phyloP scores from a whole-genome alignment of 2,113 vertebrate genomes.

The Salvator merianae region DNA sequence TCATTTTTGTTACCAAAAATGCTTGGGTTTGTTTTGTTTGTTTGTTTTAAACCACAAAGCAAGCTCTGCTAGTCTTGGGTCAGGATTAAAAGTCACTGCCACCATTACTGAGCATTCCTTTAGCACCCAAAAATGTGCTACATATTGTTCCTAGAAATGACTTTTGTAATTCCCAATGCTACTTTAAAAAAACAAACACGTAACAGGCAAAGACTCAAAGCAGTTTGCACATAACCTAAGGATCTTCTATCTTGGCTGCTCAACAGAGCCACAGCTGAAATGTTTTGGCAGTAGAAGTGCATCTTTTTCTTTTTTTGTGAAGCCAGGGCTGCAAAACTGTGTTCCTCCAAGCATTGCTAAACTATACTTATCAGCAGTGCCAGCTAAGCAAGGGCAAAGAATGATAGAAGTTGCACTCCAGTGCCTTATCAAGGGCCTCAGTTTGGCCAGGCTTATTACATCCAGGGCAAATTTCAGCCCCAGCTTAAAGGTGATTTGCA shows the following conservation, averaged over 20 bases:
- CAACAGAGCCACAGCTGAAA: neutral
- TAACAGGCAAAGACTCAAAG: neutral
- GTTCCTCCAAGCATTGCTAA: no score
- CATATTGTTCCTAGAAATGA: neutral
- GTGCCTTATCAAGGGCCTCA: no score
- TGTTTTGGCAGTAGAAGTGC: neutral
- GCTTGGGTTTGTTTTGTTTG: neutral
- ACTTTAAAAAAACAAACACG: neutral
- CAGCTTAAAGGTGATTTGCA: no score
- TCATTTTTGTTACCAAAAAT: neutral
- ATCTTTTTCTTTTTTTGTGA: neutral
- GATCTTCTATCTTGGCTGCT: neutral
- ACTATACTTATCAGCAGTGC: no score
- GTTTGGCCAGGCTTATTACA: no score
- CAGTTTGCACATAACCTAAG: neutral
- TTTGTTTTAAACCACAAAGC: neutral
- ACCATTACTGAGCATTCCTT: neutral
- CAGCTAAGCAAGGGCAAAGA: no score
- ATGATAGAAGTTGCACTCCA: no score
- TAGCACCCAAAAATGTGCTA: neutral
- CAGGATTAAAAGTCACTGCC: neutral
- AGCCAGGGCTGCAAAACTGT: no score
- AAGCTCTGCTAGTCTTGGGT: neutral
- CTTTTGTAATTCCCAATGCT: neutral
- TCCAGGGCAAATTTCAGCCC: no score